Base-by-base conservation (phyloP, 2,888 invertebrate genomes). In the Subacronicta megacephala region DNA sequence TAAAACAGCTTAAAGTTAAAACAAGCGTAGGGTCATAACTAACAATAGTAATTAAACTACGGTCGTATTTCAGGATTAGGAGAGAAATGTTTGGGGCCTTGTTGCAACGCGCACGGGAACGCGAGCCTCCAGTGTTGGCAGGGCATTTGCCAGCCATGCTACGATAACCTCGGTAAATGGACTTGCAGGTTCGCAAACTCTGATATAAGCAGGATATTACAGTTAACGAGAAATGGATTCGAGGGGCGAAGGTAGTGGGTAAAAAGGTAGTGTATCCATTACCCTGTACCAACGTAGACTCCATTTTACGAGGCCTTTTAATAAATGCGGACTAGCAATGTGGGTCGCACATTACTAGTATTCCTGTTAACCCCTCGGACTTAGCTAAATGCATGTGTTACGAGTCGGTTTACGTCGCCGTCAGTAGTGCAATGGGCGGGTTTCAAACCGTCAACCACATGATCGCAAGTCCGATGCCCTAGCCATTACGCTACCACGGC, bases 111-210 rank as follows among this genome's bases (percentile, higher is more conserved):
- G 1, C 47, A 75, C 38, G 80, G 75, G 2, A 90, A 91, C 61
- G 81, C 69, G 1, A 90, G 81, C 1, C 82, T 93, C 0, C 86
- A 89, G 46, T 94, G 94, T 59, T 92, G 91, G 89, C 89, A 90
- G 44, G 92, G 92, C 0, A 59, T 83, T 3, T 94, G 94, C 63
- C 90, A 88, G 60, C 77, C 80, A 0, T 94, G 94, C 69, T 86
- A 88, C 49, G 89, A 91, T 56, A 51, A 76, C 7, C 49, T 78
- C 40, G 90, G 88, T n/a, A 86, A 85, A 61, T 93, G 89, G 89
- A 83, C 84, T 56, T 94, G 94, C 84, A 87, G 90, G 94, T 93
- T 60, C 35, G 77, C 50, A 43, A 46, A 43, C 52, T 35, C 12
- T 7, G 20, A 35, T 49, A 13, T 42, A 42, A 31, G 41, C 40